Conservation (phyloP, 2,888 invertebrate species). For the Drepanosiphum platanoidis region DNA sequence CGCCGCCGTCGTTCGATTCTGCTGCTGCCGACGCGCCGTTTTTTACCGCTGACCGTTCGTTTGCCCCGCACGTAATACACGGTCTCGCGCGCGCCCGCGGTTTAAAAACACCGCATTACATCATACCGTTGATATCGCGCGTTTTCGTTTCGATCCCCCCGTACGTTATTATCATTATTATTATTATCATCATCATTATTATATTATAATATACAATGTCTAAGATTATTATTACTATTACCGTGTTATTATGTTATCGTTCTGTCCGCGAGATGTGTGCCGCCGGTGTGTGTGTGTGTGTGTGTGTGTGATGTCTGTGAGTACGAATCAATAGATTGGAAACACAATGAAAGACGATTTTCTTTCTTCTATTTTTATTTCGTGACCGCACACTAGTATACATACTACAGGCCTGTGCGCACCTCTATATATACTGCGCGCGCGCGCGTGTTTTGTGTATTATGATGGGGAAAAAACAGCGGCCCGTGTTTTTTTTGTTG, state of each 20-base stretch:
- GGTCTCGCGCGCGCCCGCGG: neutral
- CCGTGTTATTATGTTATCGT: no score
- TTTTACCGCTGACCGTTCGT: slow-evolving; percentile 28
- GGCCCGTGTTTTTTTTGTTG: neutral
- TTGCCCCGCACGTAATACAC: neutral
- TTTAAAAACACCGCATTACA: no score
- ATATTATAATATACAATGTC: neutral
- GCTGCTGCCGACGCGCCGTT: neutral
- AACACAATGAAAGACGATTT: slow-evolving; percentile 39
- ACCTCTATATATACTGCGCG: neutral
- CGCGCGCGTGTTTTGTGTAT: neutral
- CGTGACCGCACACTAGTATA: neutral
- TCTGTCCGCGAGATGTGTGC: neutral
- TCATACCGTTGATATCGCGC: no score
- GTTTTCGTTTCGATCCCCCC: slow-evolving; percentile 19
- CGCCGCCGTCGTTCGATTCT: slow-evolving; percentile 39
- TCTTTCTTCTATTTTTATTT: slow-evolving; percentile 31
- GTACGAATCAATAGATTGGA: slow-evolving; percentile 8
- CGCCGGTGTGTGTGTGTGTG: neutral
- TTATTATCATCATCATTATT: neutral
- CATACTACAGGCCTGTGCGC: neutral
- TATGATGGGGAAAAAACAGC: neutral
- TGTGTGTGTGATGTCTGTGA: neutral
- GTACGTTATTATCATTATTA: neutral
- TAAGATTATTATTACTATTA: no score